Percentiles rank a stretch among this genome's conserved stretches.
phyloP scores from a whole-genome alignment of 2,797 vertebrate species.

The Tapera naevia region DNA sequence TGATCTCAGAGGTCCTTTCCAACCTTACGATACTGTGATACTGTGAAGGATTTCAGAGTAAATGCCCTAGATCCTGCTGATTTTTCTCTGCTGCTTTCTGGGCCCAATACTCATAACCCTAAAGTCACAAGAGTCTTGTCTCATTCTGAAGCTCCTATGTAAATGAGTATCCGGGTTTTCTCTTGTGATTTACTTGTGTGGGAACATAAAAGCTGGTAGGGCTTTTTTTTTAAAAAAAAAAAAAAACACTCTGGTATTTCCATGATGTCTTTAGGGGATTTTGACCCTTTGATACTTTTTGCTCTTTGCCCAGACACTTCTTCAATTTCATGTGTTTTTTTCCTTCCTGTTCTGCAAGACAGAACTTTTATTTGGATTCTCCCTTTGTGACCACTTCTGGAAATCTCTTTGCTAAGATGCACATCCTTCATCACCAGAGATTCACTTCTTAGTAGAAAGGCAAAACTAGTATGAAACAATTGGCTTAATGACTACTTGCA shows the following conservation, averaged over 20 bases:
- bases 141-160: slow-evolving; percentile 38
- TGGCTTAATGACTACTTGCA: neutral
- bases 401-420: neutral
- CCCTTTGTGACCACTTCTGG: neutral
- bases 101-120: slow-evolving; percentile 24
- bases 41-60: neutral
- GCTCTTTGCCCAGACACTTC: neutral
- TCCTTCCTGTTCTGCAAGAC: slow-evolving; percentile 25
- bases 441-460: neutral
- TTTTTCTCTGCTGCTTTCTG: slow-evolving; percentile 1
- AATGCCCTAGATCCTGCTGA: neutral
- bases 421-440: neutral
- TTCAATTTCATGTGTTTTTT: neutral
- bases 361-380: slow-evolving; percentile 27
- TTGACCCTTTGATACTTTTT: slow-evolving; percentile 23
- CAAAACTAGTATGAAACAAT: neutral
- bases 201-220: slow-evolving; percentile 18
- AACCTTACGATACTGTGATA: too few relatives aligned
- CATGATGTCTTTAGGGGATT: slow-evolving; percentile 47
- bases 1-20: too few relatives aligned
- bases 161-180: slow-evolving; percentile 10
- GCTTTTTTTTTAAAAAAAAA: neutral
- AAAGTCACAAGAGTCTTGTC: slow-evolving; percentile 38
- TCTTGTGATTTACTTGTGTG: slow-evolving; percentile 16
- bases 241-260: slow-evolving; percentile 53